Conservation (phyloP, 2,797 vertebrate genomes). For the Ctenosaura bakeri region DNA sequence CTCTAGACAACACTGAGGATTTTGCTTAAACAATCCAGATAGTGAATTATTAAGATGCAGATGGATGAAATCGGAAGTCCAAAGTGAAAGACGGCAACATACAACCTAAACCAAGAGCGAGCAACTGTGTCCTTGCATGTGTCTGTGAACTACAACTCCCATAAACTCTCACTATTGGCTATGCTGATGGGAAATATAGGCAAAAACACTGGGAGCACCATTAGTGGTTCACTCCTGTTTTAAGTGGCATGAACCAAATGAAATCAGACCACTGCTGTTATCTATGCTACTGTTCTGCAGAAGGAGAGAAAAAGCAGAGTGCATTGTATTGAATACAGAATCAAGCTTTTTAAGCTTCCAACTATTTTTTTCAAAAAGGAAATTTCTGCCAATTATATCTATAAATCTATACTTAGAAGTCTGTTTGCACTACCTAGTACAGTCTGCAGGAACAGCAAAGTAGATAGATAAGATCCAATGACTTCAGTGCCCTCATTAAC, state of each 20-base stretch:
- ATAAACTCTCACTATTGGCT: not conserved
- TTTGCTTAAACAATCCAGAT: not conserved
- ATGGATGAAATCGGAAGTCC: not conserved
- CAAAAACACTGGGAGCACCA: not conserved
- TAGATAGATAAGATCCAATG: too few species aligned
- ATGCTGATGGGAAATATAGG: not conserved
- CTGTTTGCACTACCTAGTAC: not conserved
- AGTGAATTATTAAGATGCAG: not conserved
- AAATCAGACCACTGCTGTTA: too few species aligned
- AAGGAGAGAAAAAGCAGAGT: not conserved
- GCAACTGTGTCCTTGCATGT: not conserved
- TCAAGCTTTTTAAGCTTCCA: not conserved
- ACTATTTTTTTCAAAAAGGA: not conserved
- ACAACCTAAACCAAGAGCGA: too few species aligned
- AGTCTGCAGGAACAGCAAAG: not conserved
- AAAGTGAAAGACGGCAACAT: not conserved
- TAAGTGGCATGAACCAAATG: not conserved
- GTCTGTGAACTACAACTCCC: not conserved
- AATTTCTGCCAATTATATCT: not conserved
- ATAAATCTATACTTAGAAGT: not conserved
- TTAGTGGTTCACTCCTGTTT: too few species aligned
- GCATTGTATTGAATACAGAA: not conserved
- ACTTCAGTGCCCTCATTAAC: not conserved
- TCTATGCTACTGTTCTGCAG: not conserved
- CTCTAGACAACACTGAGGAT: not conserved